Evolutionary conservation across 2,113 vertebrate species (phyloP).

Genomic region (Theristicus caerulescens): DNA sequence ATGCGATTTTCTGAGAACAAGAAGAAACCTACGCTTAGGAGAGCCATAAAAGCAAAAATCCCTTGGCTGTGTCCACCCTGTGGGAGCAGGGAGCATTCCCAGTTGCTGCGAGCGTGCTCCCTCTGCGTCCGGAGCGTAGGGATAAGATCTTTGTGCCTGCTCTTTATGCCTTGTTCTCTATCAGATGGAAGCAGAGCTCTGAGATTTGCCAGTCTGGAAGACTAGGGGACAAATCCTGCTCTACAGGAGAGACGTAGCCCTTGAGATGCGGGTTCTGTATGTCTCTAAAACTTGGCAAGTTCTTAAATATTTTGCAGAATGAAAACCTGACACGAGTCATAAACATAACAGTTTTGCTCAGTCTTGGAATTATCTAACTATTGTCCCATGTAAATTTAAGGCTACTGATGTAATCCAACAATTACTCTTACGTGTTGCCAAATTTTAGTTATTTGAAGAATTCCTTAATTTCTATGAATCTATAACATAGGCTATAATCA

Average conservation of each 20-base stretch:
- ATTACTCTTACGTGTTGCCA: background rate
- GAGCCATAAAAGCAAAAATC: background rate
- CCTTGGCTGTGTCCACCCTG: background rate
- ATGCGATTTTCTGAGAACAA: background rate
- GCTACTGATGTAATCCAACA: background rate
- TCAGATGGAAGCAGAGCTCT: background rate
- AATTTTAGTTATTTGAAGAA: background rate
- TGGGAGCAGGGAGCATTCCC: background rate
- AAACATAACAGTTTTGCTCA: background rate
- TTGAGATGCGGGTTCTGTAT: background rate
- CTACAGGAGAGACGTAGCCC: background rate
- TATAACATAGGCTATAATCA: background rate
- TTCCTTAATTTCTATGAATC: background rate
- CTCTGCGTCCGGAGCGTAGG: accelerated
- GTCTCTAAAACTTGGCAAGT: background rate
- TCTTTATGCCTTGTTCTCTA: background rate
- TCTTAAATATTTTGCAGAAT: background rate
- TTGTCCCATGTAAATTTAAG: background rate
- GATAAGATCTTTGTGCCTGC: too few species aligned
- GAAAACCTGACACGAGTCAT: background rate
- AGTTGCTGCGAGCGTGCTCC: background rate
- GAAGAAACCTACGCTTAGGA: background rate
- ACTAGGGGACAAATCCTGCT: background rate
- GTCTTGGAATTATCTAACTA: background rate
- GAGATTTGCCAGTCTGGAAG: background rate